A percentile compares a stretch with the other conserved stretches of the same genome.
Evolutionary conservation across 1,140 invertebrate species (phyloP).

Genomic region (Oedothorax gibbosus): DNA sequence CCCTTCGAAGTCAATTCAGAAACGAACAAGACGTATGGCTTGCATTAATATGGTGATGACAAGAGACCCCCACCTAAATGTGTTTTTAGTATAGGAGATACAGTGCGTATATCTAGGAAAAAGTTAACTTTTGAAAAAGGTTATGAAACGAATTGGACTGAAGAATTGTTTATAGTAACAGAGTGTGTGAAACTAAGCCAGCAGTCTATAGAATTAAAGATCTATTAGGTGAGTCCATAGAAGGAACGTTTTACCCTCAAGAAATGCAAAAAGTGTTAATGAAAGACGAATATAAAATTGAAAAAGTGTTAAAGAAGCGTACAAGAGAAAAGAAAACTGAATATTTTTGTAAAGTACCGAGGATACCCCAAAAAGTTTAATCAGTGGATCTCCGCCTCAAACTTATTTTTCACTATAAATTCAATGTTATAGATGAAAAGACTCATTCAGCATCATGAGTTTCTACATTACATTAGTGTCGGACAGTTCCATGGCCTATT

Average conservation of each 20-base stretch:
- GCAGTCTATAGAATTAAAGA: no score
- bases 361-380: slow-evolving; percentile 7
- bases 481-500: slow-evolving; percentile 2
- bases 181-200: no score
- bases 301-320: slow-evolving; percentile 9
- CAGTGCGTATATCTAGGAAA: no score
- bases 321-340: not conserved
- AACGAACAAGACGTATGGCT: no score
- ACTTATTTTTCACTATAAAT: not conserved
- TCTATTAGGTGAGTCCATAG: no score
- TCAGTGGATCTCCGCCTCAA: not conserved
- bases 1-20: no score
- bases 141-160: not conserved
- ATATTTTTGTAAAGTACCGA: slow-evolving; percentile 2
- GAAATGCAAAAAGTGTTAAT: not conserved
- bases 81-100: no score
- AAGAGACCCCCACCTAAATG: no score
- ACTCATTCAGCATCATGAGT: not conserved
- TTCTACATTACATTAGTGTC: slow-evolving; percentile 13
- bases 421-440: not conserved
- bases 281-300: not conserved
- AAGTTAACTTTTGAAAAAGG: not conserved
- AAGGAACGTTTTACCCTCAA: no score
- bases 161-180: no score
- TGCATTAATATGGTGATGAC: no score